Evolutionary conservation across 1,140 invertebrate species (phyloP).

Genomic region (Drosophila ogumai): DNA sequence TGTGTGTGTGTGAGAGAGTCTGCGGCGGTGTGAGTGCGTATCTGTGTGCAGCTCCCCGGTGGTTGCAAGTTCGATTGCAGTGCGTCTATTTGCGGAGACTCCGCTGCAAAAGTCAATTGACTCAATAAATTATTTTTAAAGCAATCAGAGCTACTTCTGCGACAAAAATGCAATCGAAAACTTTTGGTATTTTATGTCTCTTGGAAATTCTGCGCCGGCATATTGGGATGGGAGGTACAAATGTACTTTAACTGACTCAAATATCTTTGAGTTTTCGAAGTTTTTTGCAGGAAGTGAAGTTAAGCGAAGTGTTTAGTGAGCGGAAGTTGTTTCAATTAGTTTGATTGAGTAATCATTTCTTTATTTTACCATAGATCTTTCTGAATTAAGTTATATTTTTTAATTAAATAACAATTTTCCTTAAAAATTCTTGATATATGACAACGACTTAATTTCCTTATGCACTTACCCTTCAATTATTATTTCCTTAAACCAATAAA

Average conservation of each 20-base stretch:
- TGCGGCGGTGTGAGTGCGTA: conserved; percentile 19
- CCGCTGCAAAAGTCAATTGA: conserved; percentile 78
- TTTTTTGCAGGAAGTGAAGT: not conserved
- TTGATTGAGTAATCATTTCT: not conserved
- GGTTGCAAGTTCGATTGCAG: conserved; percentile 76
- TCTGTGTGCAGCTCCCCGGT: conserved; percentile 35
- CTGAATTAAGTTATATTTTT: not conserved
- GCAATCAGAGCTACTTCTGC: conserved; percentile 74
- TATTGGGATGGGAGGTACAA: conserved; percentile 27
- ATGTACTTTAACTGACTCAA: conserved; percentile 20
- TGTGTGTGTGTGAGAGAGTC: not conserved
- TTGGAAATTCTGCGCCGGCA: conserved; percentile 29
- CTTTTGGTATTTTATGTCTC: conserved; percentile 46
- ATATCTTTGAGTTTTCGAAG: conserved; percentile 14
- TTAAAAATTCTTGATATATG: not conserved
- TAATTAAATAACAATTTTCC: not conserved
- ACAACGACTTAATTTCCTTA: not conserved
- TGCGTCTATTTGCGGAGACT: conserved; percentile 78
- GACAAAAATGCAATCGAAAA: conserved; percentile 70
- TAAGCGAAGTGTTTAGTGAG: not conserved
- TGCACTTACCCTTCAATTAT: not conserved
- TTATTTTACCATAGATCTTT: not conserved
- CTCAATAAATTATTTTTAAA: conserved; percentile 84
- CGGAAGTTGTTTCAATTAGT: not conserved
- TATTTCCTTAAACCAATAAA: not conserved